Percentiles rank a stretch among this genome's conserved stretches.
These are phyloP conservation scores for Theodoxus fluviatilis DNA, from an alignment of 2,888 invertebrate species.

Conservation along the genomic window DNA sequence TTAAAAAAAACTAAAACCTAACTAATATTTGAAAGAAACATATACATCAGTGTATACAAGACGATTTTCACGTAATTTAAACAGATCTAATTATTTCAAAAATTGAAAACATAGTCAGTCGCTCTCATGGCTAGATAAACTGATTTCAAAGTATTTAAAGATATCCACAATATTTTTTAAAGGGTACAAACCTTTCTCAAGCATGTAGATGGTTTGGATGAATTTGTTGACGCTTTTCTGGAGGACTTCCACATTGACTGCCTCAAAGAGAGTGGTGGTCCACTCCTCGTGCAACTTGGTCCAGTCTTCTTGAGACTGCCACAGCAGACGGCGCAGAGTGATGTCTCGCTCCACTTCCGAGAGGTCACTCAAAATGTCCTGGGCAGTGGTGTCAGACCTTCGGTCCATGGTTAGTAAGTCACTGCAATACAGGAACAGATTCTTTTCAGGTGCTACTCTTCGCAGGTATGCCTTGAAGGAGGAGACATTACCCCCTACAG, in stretches of 20 bases:
- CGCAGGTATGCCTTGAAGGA: no score
- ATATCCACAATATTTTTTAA: neutral
- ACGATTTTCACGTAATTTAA: no score
- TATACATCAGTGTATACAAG: no score
- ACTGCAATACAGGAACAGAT: neutral
- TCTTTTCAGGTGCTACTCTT: no score
- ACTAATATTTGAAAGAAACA: no score
- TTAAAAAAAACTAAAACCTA: no score
- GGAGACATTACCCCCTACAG: no score
- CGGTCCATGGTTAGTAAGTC: constrained; percentile 45
- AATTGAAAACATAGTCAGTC: neutral
- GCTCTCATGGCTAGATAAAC: neutral
- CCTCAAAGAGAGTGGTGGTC: constrained; percentile 60
- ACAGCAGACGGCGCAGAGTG: constrained; percentile 60
- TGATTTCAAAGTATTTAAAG: no score
- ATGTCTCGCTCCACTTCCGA: constrained; percentile 64
- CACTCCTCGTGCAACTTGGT: constrained; percentile 60
- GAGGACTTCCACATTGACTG: constrained; percentile 60
- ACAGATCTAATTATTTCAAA: no score
- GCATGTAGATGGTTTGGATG: constrained; percentile 66
- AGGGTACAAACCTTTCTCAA: constrained; percentile 61
- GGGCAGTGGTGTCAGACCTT: constrained; percentile 54
- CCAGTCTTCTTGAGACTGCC: constrained; percentile 65
- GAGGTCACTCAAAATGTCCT: constrained; percentile 60
- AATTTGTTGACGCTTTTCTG: constrained; percentile 65